These are phyloP conservation scores for Diplogasteroides magnus DNA, from an alignment of 1,140 invertebrate species.

Conservation along the genomic window DNA sequence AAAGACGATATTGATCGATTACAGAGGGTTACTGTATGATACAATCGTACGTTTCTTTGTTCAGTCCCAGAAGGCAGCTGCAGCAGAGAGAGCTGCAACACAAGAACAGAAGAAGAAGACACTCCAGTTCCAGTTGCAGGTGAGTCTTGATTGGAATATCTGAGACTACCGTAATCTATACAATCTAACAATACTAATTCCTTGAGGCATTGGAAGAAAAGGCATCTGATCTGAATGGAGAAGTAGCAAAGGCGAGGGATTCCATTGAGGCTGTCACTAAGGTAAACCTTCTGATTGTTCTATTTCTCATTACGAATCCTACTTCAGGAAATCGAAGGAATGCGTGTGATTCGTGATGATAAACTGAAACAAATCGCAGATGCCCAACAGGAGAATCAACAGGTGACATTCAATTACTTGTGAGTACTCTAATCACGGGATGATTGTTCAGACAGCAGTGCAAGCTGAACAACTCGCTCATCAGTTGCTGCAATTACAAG, in stretches of 20 bases:
- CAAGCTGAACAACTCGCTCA: conserved; percentile 23
- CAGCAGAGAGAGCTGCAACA: conserved; percentile 79
- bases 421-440: background rate
- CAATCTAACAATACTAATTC: background rate
- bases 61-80: conserved; percentile 74
- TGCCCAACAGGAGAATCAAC: conserved; percentile 65
- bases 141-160: background rate
- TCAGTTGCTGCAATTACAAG: conserved; percentile 27
- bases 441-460: conserved; percentile 10
- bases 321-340: conserved; percentile 77
- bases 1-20: conserved; percentile 6
- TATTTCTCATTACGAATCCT: background rate
- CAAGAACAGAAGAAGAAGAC: conserved; percentile 83
- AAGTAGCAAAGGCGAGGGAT: conserved; percentile 78
- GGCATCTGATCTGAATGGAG: conserved; percentile 77
- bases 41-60: conserved; percentile 18
- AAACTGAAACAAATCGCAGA: conserved; percentile 82
- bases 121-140: conserved; percentile 72
- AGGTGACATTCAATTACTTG: conserved; percentile 25
- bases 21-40: too few species aligned
- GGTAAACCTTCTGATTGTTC: too few species aligned
- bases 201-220: conserved; percentile 70
- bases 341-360: conserved; percentile 76
- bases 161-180: background rate
- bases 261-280: conserved; percentile 85